These are phyloP conservation scores for Leistus spinibarbis DNA, from an alignment of 2,888 invertebrate species.

Conservation along the genomic window DNA sequence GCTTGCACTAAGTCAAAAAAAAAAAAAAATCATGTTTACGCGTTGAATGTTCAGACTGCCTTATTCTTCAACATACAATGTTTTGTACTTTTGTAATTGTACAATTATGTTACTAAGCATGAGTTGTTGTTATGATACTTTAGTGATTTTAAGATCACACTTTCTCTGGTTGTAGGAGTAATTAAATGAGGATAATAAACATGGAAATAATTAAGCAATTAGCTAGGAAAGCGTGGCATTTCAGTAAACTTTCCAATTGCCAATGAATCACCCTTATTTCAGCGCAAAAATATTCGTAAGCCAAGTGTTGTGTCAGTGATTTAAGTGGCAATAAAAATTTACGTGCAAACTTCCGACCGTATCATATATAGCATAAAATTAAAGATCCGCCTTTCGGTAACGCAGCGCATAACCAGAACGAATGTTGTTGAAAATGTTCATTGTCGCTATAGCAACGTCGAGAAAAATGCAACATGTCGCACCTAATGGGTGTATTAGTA, in stretches of 20 bases:
- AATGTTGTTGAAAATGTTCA: conserved; percentile 28
- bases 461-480: not conserved
- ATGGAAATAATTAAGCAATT: not conserved
- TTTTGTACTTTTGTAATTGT: too few relatives aligned
- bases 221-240: not conserved
- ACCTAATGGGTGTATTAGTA: conserved; percentile 21
- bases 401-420: conserved; percentile 20
- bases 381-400: conserved; percentile 19
- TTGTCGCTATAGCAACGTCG: not conserved
- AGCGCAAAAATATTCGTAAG: not conserved
- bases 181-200: not conserved
- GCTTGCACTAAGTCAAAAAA: too few relatives aligned
- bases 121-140: not conserved
- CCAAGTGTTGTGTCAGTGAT: not conserved
- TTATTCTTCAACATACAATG: too few relatives aligned
- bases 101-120: not conserved
- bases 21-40: too few relatives aligned
- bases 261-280: not conserved
- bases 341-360: conserved; percentile 24
- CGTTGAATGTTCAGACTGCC: too few relatives aligned
- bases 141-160: not conserved
- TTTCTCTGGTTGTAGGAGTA: not conserved
- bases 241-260: not conserved
- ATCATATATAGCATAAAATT: conserved; percentile 34
- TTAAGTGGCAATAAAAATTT: conserved; percentile 30